Conservation (phyloP, 2,113 vertebrate genomes). For the Ifrita kowaldi region DNA sequence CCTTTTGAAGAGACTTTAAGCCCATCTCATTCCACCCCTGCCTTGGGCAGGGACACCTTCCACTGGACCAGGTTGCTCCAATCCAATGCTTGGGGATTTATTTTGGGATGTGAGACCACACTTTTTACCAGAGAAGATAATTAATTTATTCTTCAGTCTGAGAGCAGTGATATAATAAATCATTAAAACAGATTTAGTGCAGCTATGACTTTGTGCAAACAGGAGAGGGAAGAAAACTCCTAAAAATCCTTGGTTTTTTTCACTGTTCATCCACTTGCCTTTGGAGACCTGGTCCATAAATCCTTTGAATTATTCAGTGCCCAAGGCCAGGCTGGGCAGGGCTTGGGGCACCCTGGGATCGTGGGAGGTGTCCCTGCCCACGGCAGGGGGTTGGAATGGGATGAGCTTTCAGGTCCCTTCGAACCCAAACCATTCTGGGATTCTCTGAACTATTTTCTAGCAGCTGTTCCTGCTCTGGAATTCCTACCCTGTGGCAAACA, state of each 20-base stretch:
- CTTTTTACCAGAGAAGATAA: not conserved
- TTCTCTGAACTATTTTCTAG: not conserved
- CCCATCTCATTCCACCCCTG: not conserved
- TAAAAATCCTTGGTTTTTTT: not conserved
- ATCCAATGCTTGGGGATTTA: not conserved
- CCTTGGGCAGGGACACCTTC: not conserved
- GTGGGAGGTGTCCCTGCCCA: not conserved
- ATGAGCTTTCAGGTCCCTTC: not conserved
- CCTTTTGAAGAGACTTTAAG: not conserved
- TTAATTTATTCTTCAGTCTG: not conserved
- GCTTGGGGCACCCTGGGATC: accelerated
- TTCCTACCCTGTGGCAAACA: no score
- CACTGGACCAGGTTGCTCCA: not conserved
- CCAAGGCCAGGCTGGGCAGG: not conserved
- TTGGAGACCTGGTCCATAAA: not conserved
- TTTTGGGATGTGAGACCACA: not conserved
- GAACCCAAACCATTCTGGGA: not conserved
- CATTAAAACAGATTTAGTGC: not conserved
- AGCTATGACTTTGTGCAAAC: not conserved
- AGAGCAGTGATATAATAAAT: not conserved
- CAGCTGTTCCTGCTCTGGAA: not conserved
- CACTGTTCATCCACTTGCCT: not conserved
- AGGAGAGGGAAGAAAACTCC: not conserved
- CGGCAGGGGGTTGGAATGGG: no score
- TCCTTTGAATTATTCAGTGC: not conserved